Percentiles rank a stretch among this genome's conserved stretches.
Evolutionary conservation across 1,140 invertebrate species (phyloP).

Genomic region (Xylocopa sonorina): DNA sequence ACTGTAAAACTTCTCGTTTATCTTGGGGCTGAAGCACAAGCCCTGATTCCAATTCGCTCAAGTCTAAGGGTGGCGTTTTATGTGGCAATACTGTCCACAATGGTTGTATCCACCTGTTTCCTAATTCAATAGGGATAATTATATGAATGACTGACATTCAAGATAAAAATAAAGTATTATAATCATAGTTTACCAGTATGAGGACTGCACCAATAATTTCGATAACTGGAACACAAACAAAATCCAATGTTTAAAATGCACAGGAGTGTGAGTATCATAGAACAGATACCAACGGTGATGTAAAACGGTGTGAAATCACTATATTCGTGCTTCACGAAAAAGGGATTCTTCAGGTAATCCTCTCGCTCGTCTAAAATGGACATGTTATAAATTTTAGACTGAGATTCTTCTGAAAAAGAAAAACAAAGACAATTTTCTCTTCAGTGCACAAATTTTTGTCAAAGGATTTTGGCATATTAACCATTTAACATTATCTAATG

Average conservation of each 20-base stretch:
- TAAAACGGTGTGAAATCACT: slow-evolving; percentile 89
- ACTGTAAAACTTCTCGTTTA: slow-evolving; percentile 66
- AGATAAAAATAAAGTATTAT: not conserved
- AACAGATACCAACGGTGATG: slow-evolving; percentile 89
- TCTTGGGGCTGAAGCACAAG: slow-evolving; percentile 66
- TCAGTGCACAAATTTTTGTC: slow-evolving; percentile 31
- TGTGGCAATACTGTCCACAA: slow-evolving; percentile 92
- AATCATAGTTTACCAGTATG: slow-evolving; percentile 86
- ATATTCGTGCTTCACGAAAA: slow-evolving; percentile 84
- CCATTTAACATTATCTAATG: no score
- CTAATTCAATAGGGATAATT: slow-evolving; percentile 77
- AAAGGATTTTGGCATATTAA: not conserved
- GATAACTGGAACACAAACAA: slow-evolving; percentile 90
- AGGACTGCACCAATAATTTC: slow-evolving; percentile 90
- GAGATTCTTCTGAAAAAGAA: slow-evolving; percentile 79
- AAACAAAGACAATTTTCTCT: slow-evolving; percentile 61
- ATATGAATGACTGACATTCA: not conserved
- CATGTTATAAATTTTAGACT: slow-evolving; percentile 82
- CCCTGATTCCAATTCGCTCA: slow-evolving; percentile 86
- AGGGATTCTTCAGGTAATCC: slow-evolving; percentile 86
- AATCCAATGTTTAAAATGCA: slow-evolving; percentile 89
- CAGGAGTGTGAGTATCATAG: slow-evolving; percentile 86
- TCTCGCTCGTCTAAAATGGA: slow-evolving; percentile 85
- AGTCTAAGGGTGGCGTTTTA: slow-evolving; percentile 91
- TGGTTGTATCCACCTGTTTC: slow-evolving; percentile 91